Base-by-base conservation (phyloP, 2,113 vertebrate species). In the Casuarius casuarius region DNA sequence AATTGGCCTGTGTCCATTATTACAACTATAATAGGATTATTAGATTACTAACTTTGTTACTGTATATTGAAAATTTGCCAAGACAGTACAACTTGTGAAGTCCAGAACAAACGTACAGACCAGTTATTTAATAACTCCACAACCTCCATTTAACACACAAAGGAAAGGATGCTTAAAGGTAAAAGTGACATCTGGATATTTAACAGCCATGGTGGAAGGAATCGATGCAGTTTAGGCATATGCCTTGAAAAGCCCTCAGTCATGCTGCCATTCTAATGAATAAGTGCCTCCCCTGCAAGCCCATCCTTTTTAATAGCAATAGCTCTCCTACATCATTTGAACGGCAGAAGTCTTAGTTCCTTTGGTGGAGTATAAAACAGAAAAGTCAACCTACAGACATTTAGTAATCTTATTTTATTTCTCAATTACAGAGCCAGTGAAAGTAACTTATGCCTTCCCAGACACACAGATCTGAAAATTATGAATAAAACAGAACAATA, bases 401-500 rank as follows among this genome's bases (percentile, higher is more conserved):
- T 35, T 8, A 89, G 14, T 8, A 40, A 68, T 33, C 21, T 80
- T 21, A 88, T 38, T 74, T 56, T 54, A 51, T 51, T 72, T 78
- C 84, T 70, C 83, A 92, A 33, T 46, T 40, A 59, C 49, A 75
- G 40, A 66, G 72, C 48, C 90, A 65, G 33, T 82, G 29, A 44
- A 71, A 65, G 33, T 14, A 92, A 80, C 46, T 46, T 26, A 8
- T 8, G 12, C 68, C 48, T 87, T 81, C 52, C 90, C 91, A 93
- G 67, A 84, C 78, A 96, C 94, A 81, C 68, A 91, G 44, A 90
- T 89, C 87, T 90, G 91, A 87, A 38, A 4, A 92, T 96, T 87
- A 82, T 73, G 88, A 97, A 92, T 92, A 97, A 96, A 98, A 87
- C 95, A 97, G 93, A 97, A 96, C 95, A 97, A 97, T 97, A 92